phyloP scores from a whole-genome alignment of 2,113 vertebrate species.

The Xiphophorus hellerii region DNA sequence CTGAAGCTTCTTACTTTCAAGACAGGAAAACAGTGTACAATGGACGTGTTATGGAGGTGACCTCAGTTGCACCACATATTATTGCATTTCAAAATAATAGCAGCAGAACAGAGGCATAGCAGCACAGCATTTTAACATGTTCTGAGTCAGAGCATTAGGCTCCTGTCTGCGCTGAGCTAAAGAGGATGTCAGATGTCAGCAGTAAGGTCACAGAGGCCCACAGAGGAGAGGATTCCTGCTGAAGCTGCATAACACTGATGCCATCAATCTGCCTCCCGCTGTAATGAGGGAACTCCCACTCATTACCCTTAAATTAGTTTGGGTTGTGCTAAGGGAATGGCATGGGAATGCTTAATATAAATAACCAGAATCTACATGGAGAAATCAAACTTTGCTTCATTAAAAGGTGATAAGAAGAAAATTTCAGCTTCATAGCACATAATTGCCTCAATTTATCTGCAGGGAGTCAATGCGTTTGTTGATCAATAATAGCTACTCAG shows the following conservation, averaged over 20 bases:
- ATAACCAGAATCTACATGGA: slow-evolving; percentile 6
- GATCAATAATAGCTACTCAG: slow-evolving; percentile 62
- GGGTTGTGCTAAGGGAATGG: not conserved
- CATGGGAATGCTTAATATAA: not conserved
- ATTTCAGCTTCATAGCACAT: slow-evolving; percentile 20
- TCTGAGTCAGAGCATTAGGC: slow-evolving; percentile 33
- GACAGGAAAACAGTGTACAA: slow-evolving; percentile 18
- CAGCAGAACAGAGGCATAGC: slow-evolving; percentile 1
- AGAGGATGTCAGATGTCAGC: slow-evolving; percentile 51
- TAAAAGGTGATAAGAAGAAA: slow-evolving; percentile 20
- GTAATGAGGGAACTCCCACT: slow-evolving; percentile 14
- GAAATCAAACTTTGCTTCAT: slow-evolving; percentile 30
- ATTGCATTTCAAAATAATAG: not conserved
- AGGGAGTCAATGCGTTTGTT: slow-evolving; percentile 34
- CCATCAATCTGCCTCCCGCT: not conserved
- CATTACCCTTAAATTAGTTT: slow-evolving; percentile 15
- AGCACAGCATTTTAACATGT: slow-evolving; percentile 26
- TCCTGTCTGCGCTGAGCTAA: slow-evolving; percentile 51
- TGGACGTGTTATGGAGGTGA: slow-evolving; percentile 32
- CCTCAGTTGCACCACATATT: slow-evolving; percentile 23
- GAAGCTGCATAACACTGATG: slow-evolving; percentile 36
- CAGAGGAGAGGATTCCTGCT: slow-evolving; percentile 26
- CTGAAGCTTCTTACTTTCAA: slow-evolving; percentile 44
- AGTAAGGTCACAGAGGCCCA: slow-evolving; percentile 41
- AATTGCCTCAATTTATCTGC: slow-evolving; percentile 33